Evolutionary conservation across 2,797 vertebrate genomes (phyloP).

Genomic region (Halcyon smyrnensis): DNA sequence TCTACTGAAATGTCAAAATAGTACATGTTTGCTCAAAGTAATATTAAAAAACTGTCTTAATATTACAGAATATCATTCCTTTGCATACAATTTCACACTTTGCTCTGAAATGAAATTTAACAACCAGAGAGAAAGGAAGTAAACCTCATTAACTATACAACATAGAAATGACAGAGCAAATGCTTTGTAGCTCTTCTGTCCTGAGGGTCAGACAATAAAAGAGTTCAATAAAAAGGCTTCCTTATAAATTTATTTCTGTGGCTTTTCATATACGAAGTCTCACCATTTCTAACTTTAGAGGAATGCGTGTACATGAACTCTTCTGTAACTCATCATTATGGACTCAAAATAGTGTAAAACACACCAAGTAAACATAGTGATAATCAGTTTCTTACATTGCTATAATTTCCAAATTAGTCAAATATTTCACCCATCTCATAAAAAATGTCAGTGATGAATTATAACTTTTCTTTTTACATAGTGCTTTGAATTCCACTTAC

Average conservation of each 20-base stretch:
- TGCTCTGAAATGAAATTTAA: slow-evolving; percentile 19
- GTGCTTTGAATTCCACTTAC: not conserved
- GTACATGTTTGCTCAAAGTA: not conserved
- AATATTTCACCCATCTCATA: not conserved
- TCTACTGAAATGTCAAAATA: not conserved
- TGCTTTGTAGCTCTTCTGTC: not conserved
- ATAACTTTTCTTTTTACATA: not conserved
- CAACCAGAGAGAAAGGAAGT: not conserved
- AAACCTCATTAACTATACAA: not conserved
- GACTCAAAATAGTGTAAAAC: not conserved
- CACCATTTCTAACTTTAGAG: not conserved
- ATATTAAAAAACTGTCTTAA: not conserved
- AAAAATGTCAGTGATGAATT: not conserved
- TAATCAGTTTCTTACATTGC: not conserved
- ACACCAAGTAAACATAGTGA: not conserved
- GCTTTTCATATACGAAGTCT: not conserved
- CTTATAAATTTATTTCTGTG: not conserved
- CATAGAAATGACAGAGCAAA: not conserved
- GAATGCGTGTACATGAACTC: not conserved
- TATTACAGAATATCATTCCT: not conserved
- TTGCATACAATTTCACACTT: not conserved
- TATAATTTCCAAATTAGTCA: not conserved
- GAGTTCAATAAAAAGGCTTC: not conserved
- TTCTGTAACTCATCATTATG: not conserved
- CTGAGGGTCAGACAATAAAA: not conserved